These are phyloP conservation scores for Colletes latitarsis DNA, from an alignment of 1,140 invertebrate species.

Conservation along the genomic window DNA sequence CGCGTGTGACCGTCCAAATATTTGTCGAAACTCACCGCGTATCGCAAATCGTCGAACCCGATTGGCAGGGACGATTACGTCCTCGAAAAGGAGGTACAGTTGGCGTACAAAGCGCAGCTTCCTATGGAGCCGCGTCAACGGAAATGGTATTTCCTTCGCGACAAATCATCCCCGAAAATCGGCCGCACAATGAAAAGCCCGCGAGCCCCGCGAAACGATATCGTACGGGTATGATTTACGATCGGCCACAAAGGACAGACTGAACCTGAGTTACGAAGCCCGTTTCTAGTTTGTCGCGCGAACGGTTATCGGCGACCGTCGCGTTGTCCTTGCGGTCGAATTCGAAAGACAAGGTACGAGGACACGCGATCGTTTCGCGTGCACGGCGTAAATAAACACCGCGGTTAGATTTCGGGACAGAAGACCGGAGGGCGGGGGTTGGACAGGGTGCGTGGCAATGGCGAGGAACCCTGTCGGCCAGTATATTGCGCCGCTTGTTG, in stretches of 20 bases:
- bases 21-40: no score
- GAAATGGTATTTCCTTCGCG: not conserved
- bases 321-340: not conserved
- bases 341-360: not conserved
- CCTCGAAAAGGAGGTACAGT: not conserved
- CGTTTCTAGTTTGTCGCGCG: not conserved
- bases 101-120: not conserved
- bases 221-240: constrained; percentile 18
- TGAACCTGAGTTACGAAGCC: constrained; percentile 13
- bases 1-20: no score
- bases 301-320: constrained; percentile 1
- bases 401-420: constrained; percentile 44
- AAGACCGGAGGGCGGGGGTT: no score
- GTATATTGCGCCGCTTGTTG: constrained; percentile 68
- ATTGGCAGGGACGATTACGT: no score
- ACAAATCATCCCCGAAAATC: constrained; percentile 41
- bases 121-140: not conserved
- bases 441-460: constrained; percentile 34
- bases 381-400: constrained; percentile 51
- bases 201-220: not conserved
- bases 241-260: not conserved
- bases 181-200: constrained; percentile 18
- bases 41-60: not conserved
- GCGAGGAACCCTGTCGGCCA: constrained; percentile 44
- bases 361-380: not conserved